These are phyloP conservation scores for Ataeniobius toweri DNA, from an alignment of 2,797 vertebrate species.

Conservation along the genomic window DNA sequence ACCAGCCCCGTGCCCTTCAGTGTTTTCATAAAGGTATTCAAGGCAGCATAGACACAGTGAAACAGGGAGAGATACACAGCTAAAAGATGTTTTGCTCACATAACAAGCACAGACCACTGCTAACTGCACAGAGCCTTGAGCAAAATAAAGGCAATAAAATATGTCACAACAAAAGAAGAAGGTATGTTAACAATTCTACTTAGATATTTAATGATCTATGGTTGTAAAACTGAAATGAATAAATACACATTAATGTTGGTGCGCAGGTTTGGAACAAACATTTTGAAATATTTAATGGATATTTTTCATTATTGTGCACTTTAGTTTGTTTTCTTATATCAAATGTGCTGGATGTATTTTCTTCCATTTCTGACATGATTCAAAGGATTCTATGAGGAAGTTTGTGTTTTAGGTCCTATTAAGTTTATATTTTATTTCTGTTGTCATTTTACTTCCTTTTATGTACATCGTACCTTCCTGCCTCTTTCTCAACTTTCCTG, in stretches of 20 bases:
- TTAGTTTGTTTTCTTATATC: constrained; percentile 13
- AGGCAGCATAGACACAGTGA: constrained; percentile 24
- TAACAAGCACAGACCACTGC: constrained; percentile 56
- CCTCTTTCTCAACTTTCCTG: not conserved
- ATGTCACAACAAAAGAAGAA: constrained; percentile 31
- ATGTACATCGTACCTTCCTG: no score
- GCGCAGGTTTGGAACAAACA: constrained; percentile 9
- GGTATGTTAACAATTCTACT: constrained; percentile 38
- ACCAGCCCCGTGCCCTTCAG: constrained; percentile 39
- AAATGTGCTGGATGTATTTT: not conserved
- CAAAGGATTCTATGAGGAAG: not conserved
- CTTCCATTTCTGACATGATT: not conserved
- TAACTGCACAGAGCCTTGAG: constrained; percentile 60
- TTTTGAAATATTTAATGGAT: not conserved
- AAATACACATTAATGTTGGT: not conserved
- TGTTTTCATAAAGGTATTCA: constrained; percentile 50
- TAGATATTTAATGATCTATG: constrained; percentile 13
- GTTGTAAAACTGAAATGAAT: constrained; percentile 5
- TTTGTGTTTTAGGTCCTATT: not conserved
- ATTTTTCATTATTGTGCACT: constrained; percentile 8
- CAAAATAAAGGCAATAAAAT: constrained; percentile 49
- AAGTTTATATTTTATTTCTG: not conserved
- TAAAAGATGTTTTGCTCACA: constrained; percentile 61
- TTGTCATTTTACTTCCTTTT: no score
- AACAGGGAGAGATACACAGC: constrained; percentile 33